Conservation (phyloP, 2,113 vertebrate genomes). For the Forbesichthys papilliferus region DNA sequence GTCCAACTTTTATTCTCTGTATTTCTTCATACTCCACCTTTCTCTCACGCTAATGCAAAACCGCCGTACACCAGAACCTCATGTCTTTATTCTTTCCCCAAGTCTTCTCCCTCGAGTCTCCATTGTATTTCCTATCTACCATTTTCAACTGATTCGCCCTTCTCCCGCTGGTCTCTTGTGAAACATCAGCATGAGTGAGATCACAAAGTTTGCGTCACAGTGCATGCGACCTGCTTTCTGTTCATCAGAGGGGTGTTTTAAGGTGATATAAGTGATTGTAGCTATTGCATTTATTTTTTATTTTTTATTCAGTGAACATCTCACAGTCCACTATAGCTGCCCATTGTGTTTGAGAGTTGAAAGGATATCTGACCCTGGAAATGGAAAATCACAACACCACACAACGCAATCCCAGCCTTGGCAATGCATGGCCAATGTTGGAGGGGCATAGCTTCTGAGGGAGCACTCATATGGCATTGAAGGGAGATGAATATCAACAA, state of each 20-base stretch:
- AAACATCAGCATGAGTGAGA: slow-evolving; percentile 54
- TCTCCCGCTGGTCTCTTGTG: slow-evolving; percentile 62
- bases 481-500: no score
- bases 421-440: no score
- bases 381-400: no score
- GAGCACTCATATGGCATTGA: no score
- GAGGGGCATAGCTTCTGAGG: no score
- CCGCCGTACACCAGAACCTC: slow-evolving; percentile 4
- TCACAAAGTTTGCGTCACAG: slow-evolving; percentile 50
- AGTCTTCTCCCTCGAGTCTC: slow-evolving; percentile 38
- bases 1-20: background rate
- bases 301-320: no score
- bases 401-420: no score
- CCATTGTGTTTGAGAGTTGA: no score
- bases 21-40: background rate
- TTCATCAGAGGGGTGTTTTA: slow-evolving; percentile 43
- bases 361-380: no score
- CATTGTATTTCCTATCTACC: slow-evolving; percentile 19
- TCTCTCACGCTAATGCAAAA: slow-evolving; percentile 19
- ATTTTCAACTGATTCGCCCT: slow-evolving; percentile 49
- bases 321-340: no score
- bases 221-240: slow-evolving; percentile 10
- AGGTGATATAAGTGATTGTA: no score
- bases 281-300: no score
- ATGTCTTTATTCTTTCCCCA: slow-evolving; percentile 36